Evolutionary conservation across 1,140 invertebrate species (phyloP), one percentile per base, ranked within the genome.

Genomic region (Andrena cerasifolii): DNA sequence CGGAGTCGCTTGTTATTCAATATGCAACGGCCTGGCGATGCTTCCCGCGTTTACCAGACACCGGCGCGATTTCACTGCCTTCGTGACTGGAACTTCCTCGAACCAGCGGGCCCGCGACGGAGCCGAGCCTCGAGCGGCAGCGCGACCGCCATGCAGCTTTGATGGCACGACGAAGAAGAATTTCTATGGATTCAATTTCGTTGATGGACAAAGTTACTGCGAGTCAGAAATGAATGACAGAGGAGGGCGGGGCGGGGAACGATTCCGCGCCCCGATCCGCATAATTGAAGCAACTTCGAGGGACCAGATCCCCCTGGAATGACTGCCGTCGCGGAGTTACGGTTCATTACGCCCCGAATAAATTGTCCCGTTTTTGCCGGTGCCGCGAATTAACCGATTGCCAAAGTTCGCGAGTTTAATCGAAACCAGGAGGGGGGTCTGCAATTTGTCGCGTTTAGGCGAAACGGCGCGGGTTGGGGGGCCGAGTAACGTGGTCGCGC

Each of bases 201-300:
- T 66, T 66, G 72, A 74, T 74, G 72, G 72, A 66, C 72, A 74
- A 74, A 74, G 72, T 74, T 74, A 36, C 72, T 21, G 33, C 26
- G 43, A 43, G 36, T 53, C 36, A 28, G 49, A 66, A 21, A 65
- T 54, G 61, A 66, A 36, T 66, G 72, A 74, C 72, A 26, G 18
- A 12, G 67, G 16, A 31, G 18, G n/a, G 21, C 10, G 14, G 33
- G 31, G 18, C n/a, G 8, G 14, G 49, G 33, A 74, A 74, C 61
- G 61, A 66, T 45, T 45, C 18, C 72, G 24, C 70, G 24, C 31
- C 10, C 47, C 24, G 72, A 66, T 66, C 66, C 72, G 36, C 72
- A 33, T 74, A 74, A 74, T 74, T 74, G 61, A 74, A 33, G 24
- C 4, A 51, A 74, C 24, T 74, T 45, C n/a, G 16, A 10, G 33